Conservation (phyloP, 2,113 vertebrate species). For the Copsychus sechellarum region DNA sequence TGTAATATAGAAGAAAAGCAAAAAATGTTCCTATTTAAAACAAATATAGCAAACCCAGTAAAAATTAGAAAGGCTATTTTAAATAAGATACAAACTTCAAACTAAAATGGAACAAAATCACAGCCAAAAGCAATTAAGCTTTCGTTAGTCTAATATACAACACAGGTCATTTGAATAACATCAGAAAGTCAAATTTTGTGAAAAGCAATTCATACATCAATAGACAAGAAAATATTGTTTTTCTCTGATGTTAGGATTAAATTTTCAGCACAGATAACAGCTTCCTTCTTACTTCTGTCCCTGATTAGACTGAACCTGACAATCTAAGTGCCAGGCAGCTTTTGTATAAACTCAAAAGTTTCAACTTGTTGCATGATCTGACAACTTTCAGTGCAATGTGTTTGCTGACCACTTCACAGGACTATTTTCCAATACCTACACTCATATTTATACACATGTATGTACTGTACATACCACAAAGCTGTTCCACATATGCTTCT, state of each 20-base stretch:
- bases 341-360: not conserved
- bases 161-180: not conserved
- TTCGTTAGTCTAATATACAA: not conserved
- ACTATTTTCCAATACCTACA: not conserved
- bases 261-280: not conserved
- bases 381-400: not conserved
- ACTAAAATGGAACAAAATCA: not conserved
- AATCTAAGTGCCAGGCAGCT: not conserved
- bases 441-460: not conserved
- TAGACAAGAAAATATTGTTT: not conserved
- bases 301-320: not conserved
- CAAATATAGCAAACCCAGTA: not conserved
- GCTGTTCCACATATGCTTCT: not conserved
- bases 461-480: not conserved
- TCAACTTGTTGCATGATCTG: not conserved
- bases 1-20: not conserved
- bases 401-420: not conserved
- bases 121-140: not conserved
- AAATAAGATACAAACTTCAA: not conserved
- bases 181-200: not conserved
- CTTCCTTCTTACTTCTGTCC: not conserved
- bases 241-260: not conserved
- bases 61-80: not conserved
- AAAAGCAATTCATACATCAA: not conserved
- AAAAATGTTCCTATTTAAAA: not conserved